These are phyloP conservation scores for Uria lomvia DNA, from an alignment of 2,113 vertebrate species.

Conservation along the genomic window DNA sequence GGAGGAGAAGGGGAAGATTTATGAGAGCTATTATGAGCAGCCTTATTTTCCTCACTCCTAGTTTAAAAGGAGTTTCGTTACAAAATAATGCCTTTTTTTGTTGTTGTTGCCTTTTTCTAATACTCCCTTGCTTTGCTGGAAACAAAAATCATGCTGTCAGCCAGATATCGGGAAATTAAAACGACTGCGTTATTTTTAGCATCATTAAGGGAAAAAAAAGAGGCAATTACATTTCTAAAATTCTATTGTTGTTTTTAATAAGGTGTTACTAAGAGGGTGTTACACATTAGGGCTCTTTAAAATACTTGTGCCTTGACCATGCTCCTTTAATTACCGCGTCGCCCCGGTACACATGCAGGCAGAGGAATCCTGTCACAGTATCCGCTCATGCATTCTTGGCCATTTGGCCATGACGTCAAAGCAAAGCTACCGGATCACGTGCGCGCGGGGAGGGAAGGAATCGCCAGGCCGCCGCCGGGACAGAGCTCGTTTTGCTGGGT, in stretches of 20 bases:
- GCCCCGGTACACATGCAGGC: background rate
- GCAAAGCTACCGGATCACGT: background rate
- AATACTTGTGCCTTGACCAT: background rate
- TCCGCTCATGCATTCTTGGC: background rate
- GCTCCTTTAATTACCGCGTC: background rate
- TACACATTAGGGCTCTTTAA: background rate
- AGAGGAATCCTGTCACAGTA: slow-evolving; percentile 16
- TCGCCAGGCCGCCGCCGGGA: background rate
- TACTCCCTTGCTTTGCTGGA: background rate
- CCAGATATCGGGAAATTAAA: background rate
- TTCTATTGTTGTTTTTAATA: slow-evolving; percentile 22
- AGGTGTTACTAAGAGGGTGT: slow-evolving; percentile 17
- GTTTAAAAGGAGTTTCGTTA: background rate
- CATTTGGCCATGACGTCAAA: slow-evolving; percentile 5
- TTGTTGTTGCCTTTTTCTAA: background rate
- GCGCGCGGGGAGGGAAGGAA: background rate
- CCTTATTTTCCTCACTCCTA: background rate
- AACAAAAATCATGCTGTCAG: background rate
- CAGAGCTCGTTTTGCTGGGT: slow-evolving; percentile 1
- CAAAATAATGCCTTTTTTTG: background rate
- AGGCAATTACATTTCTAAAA: slow-evolving; percentile 31
- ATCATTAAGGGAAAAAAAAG: background rate
- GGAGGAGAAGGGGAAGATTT: background rate
- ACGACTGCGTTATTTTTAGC: background rate
- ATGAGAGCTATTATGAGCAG: background rate